A percentile compares a stretch with the other conserved stretches of the same genome.
Conservation (phyloP, 2,797 vertebrate species). For the Peromyscus melanophrys region DNA sequence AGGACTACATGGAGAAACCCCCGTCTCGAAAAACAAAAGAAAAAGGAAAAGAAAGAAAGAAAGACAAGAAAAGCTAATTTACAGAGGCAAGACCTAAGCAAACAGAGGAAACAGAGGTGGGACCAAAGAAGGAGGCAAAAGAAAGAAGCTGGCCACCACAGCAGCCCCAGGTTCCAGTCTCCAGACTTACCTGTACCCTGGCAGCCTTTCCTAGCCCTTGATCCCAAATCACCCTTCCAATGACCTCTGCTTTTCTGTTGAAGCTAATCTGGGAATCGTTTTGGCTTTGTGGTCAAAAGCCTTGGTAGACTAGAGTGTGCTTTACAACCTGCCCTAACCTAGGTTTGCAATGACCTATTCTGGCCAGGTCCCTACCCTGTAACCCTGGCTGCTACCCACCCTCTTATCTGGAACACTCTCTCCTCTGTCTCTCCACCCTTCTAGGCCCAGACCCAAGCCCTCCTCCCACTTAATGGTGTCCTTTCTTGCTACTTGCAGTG, state of each 20-base stretch:
- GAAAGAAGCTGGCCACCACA: too few relatives aligned
- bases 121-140: neutral
- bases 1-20: neutral
- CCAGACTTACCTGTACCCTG: neutral
- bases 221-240: conserved; percentile 14
- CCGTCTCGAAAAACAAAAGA: neutral
- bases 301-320: neutral
- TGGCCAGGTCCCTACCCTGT: neutral
- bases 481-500: neutral
- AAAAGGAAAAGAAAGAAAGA: neutral
- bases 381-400: neutral
- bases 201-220: neutral
- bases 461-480: neutral
- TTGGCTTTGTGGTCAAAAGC: neutral
- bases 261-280: neutral
- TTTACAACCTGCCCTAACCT: neutral
- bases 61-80: neutral
- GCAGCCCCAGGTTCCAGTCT: neutral
- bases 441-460: neutral
- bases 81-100: neutral
- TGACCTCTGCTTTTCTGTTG: neutral
- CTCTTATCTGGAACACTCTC: neutral
- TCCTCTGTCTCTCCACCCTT: neutral
- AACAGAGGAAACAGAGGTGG: neutral
- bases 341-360: neutral